Evolutionary conservation across 1,140 invertebrate genomes (phyloP).

Genomic region (Diprion similis): DNA sequence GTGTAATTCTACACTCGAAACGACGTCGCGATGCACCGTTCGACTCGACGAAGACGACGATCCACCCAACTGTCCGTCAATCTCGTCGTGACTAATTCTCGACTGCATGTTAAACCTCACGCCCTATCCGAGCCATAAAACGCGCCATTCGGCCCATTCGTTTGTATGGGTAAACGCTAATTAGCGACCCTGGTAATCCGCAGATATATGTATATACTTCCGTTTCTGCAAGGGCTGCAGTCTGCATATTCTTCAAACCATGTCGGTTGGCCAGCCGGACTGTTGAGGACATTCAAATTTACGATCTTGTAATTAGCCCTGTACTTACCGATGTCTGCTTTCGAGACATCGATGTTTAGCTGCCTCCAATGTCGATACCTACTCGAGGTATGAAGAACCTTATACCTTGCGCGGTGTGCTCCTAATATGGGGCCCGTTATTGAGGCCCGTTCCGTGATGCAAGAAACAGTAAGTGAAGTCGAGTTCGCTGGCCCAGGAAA

Average conservation of each 20-base stretch:
- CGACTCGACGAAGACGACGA: neutral
- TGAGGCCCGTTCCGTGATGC: too few relatives aligned
- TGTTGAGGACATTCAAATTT: too few relatives aligned
- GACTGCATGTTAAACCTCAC: constrained; percentile 1
- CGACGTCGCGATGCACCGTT: neutral
- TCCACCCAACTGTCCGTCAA: neutral
- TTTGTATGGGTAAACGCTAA: neutral
- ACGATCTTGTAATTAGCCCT: too few relatives aligned
- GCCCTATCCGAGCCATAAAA: neutral
- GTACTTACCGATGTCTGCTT: too few relatives aligned
- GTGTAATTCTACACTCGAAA: neutral
- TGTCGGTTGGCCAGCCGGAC: neutral
- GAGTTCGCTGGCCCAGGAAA: too few relatives aligned
- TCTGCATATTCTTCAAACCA: neutral
- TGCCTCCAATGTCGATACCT: too few relatives aligned
- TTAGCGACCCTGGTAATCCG: neutral
- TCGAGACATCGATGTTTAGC: too few relatives aligned
- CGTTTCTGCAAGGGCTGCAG: neutral
- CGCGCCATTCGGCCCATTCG: constrained; percentile 8
- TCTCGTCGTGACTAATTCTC: neutral
- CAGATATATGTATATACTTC: too few relatives aligned
- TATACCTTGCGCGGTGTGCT: too few relatives aligned
- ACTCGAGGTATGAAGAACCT: too few relatives aligned
- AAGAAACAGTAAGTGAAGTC: too few relatives aligned
- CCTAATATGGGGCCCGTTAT: too few relatives aligned